Conservation (phyloP, 2,888 invertebrate genomes). For the Dynastes hyllus region DNA sequence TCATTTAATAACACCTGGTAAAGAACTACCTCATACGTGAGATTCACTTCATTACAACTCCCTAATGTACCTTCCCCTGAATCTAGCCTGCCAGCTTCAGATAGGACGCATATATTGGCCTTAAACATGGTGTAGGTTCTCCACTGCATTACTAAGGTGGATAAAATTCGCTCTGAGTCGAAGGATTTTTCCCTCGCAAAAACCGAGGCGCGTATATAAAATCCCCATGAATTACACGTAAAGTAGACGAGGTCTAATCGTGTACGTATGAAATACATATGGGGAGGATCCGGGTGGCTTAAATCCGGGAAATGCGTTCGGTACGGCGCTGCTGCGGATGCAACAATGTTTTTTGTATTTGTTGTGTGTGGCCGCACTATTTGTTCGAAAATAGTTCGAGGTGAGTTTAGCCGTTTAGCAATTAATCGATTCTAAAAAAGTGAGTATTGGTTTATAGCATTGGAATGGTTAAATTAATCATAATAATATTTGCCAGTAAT, state of each 20-base stretch:
- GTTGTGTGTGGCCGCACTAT: not conserved
- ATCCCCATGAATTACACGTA: slow-evolving; percentile 20
- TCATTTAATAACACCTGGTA: too few relatives aligned
- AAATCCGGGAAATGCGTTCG: not conserved
- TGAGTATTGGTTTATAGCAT: too few relatives aligned
- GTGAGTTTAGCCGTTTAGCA: too few relatives aligned
- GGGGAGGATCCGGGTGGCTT: not conserved
- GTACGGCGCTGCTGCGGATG: not conserved
- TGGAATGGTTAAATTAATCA: too few relatives aligned
- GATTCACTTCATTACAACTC: too few relatives aligned
- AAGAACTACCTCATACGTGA: too few relatives aligned
- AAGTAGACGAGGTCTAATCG: not conserved
- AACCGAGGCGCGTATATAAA: slow-evolving; percentile 21
- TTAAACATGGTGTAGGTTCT: too few relatives aligned
- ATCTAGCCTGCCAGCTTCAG: not conserved
- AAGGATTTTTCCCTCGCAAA: slow-evolving; percentile 18
- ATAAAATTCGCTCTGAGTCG: slow-evolving; percentile 48
- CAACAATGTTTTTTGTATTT: not conserved
- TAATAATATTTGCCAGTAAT: too few relatives aligned
- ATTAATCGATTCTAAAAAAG: too few relatives aligned
- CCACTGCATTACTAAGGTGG: slow-evolving; percentile 24
- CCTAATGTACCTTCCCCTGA: too few relatives aligned
- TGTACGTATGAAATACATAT: slow-evolving; percentile 6
- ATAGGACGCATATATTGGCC: not conserved
- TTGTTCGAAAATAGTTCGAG: too few relatives aligned